phyloP scores from a whole-genome alignment of 2,113 vertebrate species.

The Equus przewalskii region DNA sequence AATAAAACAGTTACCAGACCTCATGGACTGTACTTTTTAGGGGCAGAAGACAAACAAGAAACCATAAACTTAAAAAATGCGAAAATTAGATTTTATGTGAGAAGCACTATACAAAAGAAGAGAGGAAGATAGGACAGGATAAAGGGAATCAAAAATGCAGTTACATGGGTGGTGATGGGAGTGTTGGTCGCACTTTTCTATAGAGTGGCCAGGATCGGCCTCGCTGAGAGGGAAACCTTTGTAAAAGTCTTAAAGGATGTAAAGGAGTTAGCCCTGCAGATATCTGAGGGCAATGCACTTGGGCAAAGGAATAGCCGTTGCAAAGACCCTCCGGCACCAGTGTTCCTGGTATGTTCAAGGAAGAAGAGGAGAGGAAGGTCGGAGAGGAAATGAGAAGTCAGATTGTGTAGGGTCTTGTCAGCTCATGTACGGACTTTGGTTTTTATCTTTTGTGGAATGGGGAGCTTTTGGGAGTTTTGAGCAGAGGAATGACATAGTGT shows the following conservation, averaged over 20 bases:
- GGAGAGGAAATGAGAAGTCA: slow-evolving; percentile 4
- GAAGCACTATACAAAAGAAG: not conserved
- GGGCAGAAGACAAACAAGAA: not conserved
- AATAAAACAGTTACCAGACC: not conserved
- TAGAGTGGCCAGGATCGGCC: not conserved
- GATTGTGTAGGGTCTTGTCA: not conserved
- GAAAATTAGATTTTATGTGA: not conserved
- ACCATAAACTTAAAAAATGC: not conserved
- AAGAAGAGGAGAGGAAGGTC: not conserved
- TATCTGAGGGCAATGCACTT: not conserved
- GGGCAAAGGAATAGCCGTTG: not conserved
- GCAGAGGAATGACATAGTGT: not conserved
- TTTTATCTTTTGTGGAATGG: not conserved
- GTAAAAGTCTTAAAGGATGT: not conserved
- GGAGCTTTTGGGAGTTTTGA: not conserved
- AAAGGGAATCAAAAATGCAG: not conserved
- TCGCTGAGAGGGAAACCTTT: not conserved
- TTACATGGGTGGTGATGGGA: not conserved
- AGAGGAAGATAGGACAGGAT: not conserved
- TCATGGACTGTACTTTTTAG: not conserved
- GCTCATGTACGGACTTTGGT: not conserved
- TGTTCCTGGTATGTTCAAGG: not conserved
- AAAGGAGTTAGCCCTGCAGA: not conserved
- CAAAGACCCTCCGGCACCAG: not conserved
- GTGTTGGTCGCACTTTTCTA: not conserved